These are phyloP conservation scores for Psittacula cyanocephala DNA, from an alignment of 2,113 vertebrate species.

Conservation along the genomic window DNA sequence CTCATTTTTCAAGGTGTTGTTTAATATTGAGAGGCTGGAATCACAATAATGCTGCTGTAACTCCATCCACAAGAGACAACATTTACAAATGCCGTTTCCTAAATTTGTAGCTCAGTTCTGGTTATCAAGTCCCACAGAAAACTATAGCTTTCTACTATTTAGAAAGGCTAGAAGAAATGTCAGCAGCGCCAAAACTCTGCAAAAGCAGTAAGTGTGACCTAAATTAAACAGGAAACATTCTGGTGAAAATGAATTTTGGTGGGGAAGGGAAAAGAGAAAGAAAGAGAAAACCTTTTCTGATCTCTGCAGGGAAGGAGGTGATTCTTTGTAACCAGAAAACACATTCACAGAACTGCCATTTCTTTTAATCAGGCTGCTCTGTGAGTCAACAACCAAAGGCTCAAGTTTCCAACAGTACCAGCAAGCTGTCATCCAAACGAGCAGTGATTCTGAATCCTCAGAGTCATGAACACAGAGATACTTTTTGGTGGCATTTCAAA, in stretches of 20 bases:
- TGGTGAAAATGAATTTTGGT: not conserved
- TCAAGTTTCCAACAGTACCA: not conserved
- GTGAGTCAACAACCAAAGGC: not conserved
- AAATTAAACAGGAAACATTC: not conserved
- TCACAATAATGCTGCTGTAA: not conserved
- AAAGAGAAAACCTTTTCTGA: not conserved
- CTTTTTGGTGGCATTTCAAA: not conserved
- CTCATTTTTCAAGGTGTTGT: not conserved
- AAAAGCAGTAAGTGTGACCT: not conserved
- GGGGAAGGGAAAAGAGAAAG: not conserved
- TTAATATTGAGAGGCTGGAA: not conserved
- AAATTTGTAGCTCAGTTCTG: not conserved
- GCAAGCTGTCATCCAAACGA: not conserved
- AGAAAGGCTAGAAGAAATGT: not conserved
- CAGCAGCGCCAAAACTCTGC: not conserved
- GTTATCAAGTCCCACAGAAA: not conserved
- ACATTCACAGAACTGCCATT: not conserved
- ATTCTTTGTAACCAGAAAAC: not conserved
- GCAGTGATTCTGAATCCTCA: not conserved
- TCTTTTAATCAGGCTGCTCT: not conserved
- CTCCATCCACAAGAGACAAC: not conserved
- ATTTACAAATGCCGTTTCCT: not conserved
- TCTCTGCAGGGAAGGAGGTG: not conserved
- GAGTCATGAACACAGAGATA: not conserved
- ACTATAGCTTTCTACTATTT: not conserved